Percentiles rank a stretch among this genome's conserved stretches.
Conservation (phyloP, 2,113 vertebrate species). For the Oxyura jamaicensis region DNA sequence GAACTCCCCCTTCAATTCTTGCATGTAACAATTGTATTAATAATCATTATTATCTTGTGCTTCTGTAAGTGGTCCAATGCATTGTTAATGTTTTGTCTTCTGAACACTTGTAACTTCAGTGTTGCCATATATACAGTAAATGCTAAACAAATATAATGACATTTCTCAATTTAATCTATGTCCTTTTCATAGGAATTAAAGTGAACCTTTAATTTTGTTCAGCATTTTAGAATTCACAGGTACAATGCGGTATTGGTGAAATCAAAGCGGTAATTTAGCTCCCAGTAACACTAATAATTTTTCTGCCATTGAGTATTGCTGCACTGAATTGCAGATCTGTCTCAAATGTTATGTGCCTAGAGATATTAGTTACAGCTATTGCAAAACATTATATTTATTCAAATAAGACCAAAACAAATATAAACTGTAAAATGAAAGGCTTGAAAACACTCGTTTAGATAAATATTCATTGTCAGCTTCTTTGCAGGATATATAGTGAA, state of each 20-base stretch:
- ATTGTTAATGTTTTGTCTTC: neutral
- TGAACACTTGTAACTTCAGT: neutral
- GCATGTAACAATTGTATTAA: neutral
- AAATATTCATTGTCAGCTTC: neutral
- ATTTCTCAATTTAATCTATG: neutral
- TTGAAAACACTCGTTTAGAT: constrained; percentile 35
- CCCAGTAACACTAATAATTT: neutral
- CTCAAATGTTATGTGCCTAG: neutral
- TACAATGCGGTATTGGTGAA: neutral
- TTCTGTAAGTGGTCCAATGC: neutral
- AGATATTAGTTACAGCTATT: constrained; percentile 22
- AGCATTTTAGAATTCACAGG: neutral
- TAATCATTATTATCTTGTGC: neutral
- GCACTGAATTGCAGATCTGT: neutral
- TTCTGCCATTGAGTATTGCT: neutral
- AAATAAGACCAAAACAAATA: constrained; percentile 25
- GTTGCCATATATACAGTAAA: neutral
- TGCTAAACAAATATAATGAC: constrained; percentile 14
- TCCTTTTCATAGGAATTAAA: neutral
- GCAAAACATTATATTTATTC: constrained; percentile 44
- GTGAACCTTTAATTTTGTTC: neutral
- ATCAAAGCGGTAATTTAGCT: constrained; percentile 23
- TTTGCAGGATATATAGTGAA: neutral
- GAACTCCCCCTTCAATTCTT: neutral
- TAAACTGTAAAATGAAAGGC: neutral